phyloP scores from a whole-genome alignment of 2,797 vertebrate species.

The Chaetodon trifasciatus region DNA sequence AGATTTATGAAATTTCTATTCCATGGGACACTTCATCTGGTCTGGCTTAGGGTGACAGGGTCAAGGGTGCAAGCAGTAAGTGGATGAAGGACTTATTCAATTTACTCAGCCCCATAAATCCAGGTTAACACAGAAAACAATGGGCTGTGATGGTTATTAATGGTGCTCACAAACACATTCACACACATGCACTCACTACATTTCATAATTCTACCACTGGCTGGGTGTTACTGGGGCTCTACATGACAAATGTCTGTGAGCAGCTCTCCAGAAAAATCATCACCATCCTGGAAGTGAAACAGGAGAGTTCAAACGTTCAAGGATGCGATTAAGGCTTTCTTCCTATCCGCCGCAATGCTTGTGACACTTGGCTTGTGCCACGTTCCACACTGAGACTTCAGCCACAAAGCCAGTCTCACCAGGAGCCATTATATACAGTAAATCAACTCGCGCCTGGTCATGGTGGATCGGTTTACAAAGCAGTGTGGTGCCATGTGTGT shows the following conservation, averaged over 20 bases:
- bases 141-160: slow-evolving; percentile 66
- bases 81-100: slow-evolving; percentile 74
- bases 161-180: slow-evolving; percentile 60
- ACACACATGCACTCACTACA: slow-evolving; percentile 40
- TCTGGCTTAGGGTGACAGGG: slow-evolving; percentile 60
- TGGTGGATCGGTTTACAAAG: slow-evolving; percentile 51
- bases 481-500: slow-evolving; percentile 37
- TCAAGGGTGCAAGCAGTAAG: slow-evolving; percentile 64
- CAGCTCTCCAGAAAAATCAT: slow-evolving; percentile 63
- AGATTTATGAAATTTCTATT: slow-evolving; percentile 84
- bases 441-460: slow-evolving; percentile 63
- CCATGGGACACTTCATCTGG: slow-evolving; percentile 76
- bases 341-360: slow-evolving; percentile 34
- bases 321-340: slow-evolving; percentile 67
- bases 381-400: slow-evolving; percentile 54
- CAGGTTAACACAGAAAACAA: slow-evolving; percentile 63
- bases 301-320: slow-evolving; percentile 78
- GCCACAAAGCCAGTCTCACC: slow-evolving; percentile 61
- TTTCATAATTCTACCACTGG: slow-evolving; percentile 58
- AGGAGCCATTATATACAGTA: slow-evolving; percentile 65
- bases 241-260: slow-evolving; percentile 59
- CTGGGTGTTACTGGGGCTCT: slow-evolving; percentile 25
- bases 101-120: slow-evolving; percentile 62
- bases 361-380: slow-evolving; percentile 67
- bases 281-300: slow-evolving; percentile 58